Evolutionary conservation across 1,140 invertebrate genomes (phyloP), one percentile per base, ranked within the genome.

Genomic region (Drosophila sturtevanti): DNA sequence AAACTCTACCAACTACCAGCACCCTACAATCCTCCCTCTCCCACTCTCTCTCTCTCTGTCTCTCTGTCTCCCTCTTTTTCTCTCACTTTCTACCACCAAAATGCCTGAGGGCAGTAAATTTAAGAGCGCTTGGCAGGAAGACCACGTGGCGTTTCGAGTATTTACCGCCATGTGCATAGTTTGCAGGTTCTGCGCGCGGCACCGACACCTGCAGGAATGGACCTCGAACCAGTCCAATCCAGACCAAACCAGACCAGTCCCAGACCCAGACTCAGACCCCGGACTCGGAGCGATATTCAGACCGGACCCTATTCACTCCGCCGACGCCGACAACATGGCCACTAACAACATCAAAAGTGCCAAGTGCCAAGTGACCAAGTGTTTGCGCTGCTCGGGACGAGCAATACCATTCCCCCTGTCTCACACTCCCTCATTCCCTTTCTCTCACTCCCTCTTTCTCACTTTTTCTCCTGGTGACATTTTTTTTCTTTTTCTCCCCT

Each of bases 161-260:
- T 87, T 87, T 87, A 87, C 84, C 82, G 82, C 82, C 84, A 89
- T 87, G 82, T 87, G 82, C 82, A 87, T 87, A 87, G 82, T 87
- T 87, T 87, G 79, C 71, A 82, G 82, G 84, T 87, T 79, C 41
- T 18, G 16, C 82, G 79, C 76, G 82, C 79, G 79, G 61, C 82
- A 48, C 41, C 41, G 79, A 86, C 82, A 86, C 82, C 82, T 86
- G 79, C 82, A 72, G 82, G 82, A 87, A 81, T 85, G 80, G 54
- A 60, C 35, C 27, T 58, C 37, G 41, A 16, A 48, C 41, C 41
- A 44, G 38, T 7, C 14, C 38, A 14, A 6, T 2, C 22, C 22
- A 24, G 22, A 24, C 22, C 22, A 24, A 4, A 24, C 22, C 22
- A 31, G 27, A 31, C 27, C 27, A 31, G 27, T 6, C 27, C 27